phyloP scores from a whole-genome alignment of 2,888 invertebrate genomes.

The Salpingus planirostris region DNA sequence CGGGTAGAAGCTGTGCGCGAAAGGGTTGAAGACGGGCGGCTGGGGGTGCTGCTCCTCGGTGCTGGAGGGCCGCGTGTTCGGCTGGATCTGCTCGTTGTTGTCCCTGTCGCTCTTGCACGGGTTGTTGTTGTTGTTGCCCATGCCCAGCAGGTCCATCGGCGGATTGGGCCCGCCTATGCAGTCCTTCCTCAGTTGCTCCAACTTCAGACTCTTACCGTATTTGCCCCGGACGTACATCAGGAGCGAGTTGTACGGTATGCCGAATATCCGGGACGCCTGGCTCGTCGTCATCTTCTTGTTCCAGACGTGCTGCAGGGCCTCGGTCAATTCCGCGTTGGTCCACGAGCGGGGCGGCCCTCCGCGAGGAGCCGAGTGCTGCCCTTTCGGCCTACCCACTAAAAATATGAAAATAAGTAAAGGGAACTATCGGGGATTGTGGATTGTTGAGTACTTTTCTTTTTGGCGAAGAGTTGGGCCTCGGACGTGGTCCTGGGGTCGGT shows the following conservation, averaged over 20 bases:
- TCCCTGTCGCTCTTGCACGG: slow-evolving; percentile 40
- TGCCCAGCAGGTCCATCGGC: slow-evolving; percentile 49
- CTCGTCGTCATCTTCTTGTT: slow-evolving; percentile 92
- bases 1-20: slow-evolving; percentile 73
- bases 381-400: slow-evolving; percentile 74
- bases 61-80: slow-evolving; percentile 51
- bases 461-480: slow-evolving; percentile 57
- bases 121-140: slow-evolving; percentile 43
- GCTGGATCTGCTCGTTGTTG: slow-evolving; percentile 32
- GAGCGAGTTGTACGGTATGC: slow-evolving; percentile 87
- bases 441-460: slow-evolving; percentile 65
- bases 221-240: slow-evolving; percentile 89
- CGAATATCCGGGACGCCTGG: slow-evolving; percentile 82
- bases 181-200: slow-evolving; percentile 81
- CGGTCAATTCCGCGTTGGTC: slow-evolving; percentile 86
- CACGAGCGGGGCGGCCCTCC: slow-evolving; percentile 87
- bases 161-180: slow-evolving; percentile 69
- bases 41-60: slow-evolving; percentile 47
- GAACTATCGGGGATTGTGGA: not conserved
- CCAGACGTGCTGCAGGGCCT: slow-evolving; percentile 90
- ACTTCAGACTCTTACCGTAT: slow-evolving; percentile 84
- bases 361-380: slow-evolving; percentile 83
- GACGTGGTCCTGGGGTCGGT: slow-evolving; percentile 60
- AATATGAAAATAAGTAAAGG: slow-evolving; percentile 17
- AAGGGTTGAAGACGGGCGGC: slow-evolving; percentile 65